Base-by-base conservation (phyloP, 2,113 vertebrate species). In the Crotalus tigris region DNA sequence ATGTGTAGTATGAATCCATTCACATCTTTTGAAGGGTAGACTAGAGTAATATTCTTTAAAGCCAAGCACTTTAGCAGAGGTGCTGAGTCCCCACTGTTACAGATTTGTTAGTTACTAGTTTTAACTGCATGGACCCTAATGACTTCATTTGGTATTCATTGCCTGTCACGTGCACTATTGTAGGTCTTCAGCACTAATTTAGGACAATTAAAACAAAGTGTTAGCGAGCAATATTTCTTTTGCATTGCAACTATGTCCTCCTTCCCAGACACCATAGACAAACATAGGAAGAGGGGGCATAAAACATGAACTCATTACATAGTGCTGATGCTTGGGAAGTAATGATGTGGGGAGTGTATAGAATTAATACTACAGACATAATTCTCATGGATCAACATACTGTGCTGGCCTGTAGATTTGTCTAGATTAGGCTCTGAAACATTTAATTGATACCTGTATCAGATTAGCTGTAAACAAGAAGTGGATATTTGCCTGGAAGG, bases 341-440 rank as follows among this genome's bases (percentile, higher is more conserved):
- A 94, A 96, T 95, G 57, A 97, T 97, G 96, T 96, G 96, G 95
- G 95, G 95, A 54, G 69, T n/a, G 93, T 97, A 97, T 97, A 96
- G 96, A 97, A 98, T 98, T 97, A 97, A 97, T 96, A 95, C 85
- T 95, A 97, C 97, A 97, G 97, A 96, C 95, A 97, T 95, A 97
- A 97, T 98, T 97, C 97, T 97, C 96, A 97, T 81, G 96, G 98
- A 97, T 98, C 97, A 97, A 86, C 90, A 88, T 97, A 95, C 96
- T 97, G 96, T 95, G 95, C 96, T 96, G 96, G 96, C 96, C 95
- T 93, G 95, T 95, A 97, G 97, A 97, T 97, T 95, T 95, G 95
- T 97, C 97, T 97, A 95, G 58, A 94, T 97, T 97, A 96, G 87
- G 95, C 94, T 95, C 92, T 6, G 4, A 96, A 96, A 96, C 95